Evolutionary conservation across 1,140 invertebrate genomes (phyloP).

Genomic region (Ooceraea biroi): DNA sequence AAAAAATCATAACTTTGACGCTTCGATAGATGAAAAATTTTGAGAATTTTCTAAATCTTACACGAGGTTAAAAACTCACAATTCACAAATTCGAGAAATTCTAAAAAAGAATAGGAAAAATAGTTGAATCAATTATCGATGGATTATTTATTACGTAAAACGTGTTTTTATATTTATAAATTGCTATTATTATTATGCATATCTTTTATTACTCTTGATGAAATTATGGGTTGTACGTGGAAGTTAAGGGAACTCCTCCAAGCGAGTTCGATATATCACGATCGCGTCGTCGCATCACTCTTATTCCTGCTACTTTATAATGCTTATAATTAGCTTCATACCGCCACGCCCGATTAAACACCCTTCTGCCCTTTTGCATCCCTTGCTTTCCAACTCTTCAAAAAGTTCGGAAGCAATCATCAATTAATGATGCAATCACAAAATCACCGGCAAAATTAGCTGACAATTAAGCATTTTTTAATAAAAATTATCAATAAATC

Average conservation of each 20-base stretch:
- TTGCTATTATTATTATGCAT: slow-evolving; percentile 42
- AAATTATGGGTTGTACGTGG: slow-evolving; percentile 12
- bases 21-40: too few species aligned
- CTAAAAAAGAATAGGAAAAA: too few species aligned
- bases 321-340: slow-evolving; percentile 77
- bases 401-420: slow-evolving; percentile 19
- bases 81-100: too few species aligned
- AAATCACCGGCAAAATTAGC: slow-evolving; percentile 6
- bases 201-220: slow-evolving; percentile 49
- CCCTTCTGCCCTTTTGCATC: slow-evolving; percentile 61
- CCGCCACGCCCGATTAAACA: slow-evolving; percentile 78
- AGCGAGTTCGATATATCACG: slow-evolving; percentile 32
- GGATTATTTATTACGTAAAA: slow-evolving; percentile 18
- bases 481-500: background rate
- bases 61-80: too few species aligned
- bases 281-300: slow-evolving; percentile 14
- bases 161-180: slow-evolving; percentile 53
- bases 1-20: too few species aligned
- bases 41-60: too few species aligned
- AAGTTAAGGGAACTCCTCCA: background rate
- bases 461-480: background rate
- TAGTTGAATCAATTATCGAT: background rate
- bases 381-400: slow-evolving; percentile 14
- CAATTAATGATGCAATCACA: slow-evolving; percentile 1
- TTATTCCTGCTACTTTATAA: slow-evolving; percentile 65